Evolutionary conservation across 2,113 vertebrate species (phyloP).

Genomic region (Microtus montanus): DNA sequence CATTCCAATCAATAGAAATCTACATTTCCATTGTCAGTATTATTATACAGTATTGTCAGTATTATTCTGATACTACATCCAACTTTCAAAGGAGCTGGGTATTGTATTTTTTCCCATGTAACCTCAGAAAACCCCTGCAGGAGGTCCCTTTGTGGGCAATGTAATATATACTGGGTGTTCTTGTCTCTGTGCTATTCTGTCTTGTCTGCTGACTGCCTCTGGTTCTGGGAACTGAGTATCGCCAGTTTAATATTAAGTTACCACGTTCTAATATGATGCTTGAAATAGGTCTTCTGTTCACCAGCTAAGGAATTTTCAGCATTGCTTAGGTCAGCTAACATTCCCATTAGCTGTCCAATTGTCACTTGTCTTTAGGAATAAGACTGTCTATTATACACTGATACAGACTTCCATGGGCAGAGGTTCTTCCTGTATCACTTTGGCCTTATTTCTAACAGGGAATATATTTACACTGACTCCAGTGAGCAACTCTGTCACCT

Average conservation of each 20-base stretch:
- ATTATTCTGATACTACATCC: background rate
- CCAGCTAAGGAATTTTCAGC: background rate
- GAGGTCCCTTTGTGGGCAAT: background rate
- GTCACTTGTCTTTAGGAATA: background rate
- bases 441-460: background rate
- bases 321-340: background rate
- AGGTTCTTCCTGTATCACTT: background rate
- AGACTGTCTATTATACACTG: background rate
- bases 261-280: background rate
- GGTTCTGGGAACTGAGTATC: background rate
- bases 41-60: background rate
- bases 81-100: background rate
- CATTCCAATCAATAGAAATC: background rate
- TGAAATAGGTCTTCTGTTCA: background rate
- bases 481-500: background rate
- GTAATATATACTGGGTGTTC: background rate
- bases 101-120: background rate
- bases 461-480: background rate
- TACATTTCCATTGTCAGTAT: background rate
- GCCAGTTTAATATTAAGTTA: background rate
- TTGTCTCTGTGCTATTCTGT: background rate
- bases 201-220: background rate
- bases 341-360: background rate
- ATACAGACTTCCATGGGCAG: background rate
- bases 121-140: background rate